Base-by-base conservation (phyloP, 2,888 invertebrate species). In the Cephonodes hylas region DNA sequence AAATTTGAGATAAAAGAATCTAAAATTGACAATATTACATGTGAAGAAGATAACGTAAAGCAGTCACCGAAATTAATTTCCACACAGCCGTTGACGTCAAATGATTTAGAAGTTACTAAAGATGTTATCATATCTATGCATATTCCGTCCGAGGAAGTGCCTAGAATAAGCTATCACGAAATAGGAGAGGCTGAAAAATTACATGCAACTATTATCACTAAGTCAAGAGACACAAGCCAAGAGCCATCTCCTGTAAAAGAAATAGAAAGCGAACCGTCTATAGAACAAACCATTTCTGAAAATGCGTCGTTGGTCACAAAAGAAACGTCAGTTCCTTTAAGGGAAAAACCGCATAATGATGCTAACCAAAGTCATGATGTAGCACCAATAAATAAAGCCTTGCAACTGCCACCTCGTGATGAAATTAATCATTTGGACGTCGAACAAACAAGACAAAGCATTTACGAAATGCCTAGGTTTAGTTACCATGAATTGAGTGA, bases 401-500 rank as follows among this genome's bases (percentile, higher is more conserved):
- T 48, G 23, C 45, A 57, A 61, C 44, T 20, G 45, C 20, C 45
- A 58, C 57, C 61, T 31, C 10, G 59, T 8, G 25, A 25, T 34
- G 62, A 70, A 62, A 34, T 25, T 23, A 13, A 56, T 48, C 38
- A 57, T 56, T 18, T 2, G 38, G 57, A 63, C 53, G 20, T 62
- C 22, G 53, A 15, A 23, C 42, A 64, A 45, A 5, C 60, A 34
- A 22, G 57, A 63, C 18, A 31, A 45, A 58, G 45, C 15, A 64
- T 80, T 46, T 74, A 73, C 34, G 84, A 85, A 72, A 64, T 75
- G 3, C 81, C 82, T 38, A 71, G 73, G 44, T 82, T 73, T 65
- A 82, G 60, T 64, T 85, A 86, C 66, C 72, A 81, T 27, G 85
- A 86, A 63, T 48, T 85, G 25, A 69, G 46, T 60, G 85, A 86